phyloP scores from a whole-genome alignment of 2,888 invertebrate species.

The Podotricha telesiphe region DNA sequence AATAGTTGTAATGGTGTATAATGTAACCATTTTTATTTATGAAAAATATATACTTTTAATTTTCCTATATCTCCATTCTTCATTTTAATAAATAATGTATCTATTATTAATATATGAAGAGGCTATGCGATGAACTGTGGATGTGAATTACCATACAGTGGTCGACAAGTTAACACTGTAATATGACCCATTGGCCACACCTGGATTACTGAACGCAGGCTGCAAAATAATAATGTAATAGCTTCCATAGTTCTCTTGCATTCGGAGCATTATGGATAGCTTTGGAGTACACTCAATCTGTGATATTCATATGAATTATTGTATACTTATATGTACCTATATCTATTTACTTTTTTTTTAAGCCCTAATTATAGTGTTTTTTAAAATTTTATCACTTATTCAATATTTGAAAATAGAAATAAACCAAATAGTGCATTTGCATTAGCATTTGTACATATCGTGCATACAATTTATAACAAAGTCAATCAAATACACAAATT shows the following conservation, averaged over 20 bases:
- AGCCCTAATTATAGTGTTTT: too few relatives aligned
- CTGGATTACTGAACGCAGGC: background rate
- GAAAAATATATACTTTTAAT: too few relatives aligned
- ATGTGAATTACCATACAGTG: constrained; percentile 8
- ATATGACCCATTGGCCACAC: constrained; percentile 12
- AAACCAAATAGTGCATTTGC: background rate
- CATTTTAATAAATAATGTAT: background rate
- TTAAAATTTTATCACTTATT: too few relatives aligned
- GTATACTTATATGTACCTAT: too few relatives aligned
- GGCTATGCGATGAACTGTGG: background rate
- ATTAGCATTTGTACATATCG: constrained; percentile 2
- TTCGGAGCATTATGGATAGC: background rate
- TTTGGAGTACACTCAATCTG: background rate
- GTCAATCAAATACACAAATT: constrained; percentile 24
- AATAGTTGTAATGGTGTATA: too few relatives aligned
- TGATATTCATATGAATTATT: too few relatives aligned
- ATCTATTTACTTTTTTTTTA: too few relatives aligned
- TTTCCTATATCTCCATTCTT: too few relatives aligned
- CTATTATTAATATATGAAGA: background rate
- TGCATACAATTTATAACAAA: constrained; percentile 11
- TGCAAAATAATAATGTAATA: constrained; percentile 9
- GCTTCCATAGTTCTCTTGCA: background rate
- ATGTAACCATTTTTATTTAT: too few relatives aligned
- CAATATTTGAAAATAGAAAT: background rate
- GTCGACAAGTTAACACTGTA: constrained; percentile 7